These are phyloP conservation scores for Masticophis lateralis DNA, from an alignment of 2,797 vertebrate species.

Conservation along the genomic window DNA sequence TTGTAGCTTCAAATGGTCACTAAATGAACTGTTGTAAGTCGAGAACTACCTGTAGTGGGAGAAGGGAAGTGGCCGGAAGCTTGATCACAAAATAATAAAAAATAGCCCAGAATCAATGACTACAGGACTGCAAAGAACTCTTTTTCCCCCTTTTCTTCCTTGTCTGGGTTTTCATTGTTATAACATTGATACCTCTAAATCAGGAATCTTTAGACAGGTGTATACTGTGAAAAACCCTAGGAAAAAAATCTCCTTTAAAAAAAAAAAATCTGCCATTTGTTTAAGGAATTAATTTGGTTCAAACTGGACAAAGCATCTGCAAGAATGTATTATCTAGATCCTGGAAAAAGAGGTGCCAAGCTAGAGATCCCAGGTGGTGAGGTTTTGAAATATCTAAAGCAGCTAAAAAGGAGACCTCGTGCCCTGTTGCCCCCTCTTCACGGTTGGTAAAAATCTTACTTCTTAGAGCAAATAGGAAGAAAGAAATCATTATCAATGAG, in stretches of 20 bases:
- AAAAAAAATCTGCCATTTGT: not conserved
- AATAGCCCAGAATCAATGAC: not conserved
- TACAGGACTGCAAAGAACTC: not conserved
- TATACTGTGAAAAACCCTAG: not conserved
- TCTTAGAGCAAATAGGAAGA: not conserved
- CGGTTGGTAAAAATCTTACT: not conserved
- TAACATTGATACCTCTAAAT: not conserved
- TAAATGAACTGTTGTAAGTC: not conserved
- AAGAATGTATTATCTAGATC: not conserved
- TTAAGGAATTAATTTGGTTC: not conserved
- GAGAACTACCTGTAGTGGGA: not conserved
- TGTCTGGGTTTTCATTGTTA: not conserved
- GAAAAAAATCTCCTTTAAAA: not conserved
- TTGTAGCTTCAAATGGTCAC: not conserved
- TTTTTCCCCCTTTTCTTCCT: rapidly evolving
- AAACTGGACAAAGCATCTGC: not conserved
- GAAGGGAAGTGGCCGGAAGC: not conserved
- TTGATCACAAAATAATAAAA: not conserved
- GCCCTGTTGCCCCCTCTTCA: not conserved
- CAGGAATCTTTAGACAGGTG: not conserved
- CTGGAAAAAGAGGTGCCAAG: not conserved
- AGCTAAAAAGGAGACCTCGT: too few relatives aligned
- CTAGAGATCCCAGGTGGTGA: not conserved
- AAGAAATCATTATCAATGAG: not conserved
- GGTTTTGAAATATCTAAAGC: not conserved